These are phyloP conservation scores for Drosophila funebris DNA, from an alignment of 1,140 invertebrate genomes.

Conservation along the genomic window DNA sequence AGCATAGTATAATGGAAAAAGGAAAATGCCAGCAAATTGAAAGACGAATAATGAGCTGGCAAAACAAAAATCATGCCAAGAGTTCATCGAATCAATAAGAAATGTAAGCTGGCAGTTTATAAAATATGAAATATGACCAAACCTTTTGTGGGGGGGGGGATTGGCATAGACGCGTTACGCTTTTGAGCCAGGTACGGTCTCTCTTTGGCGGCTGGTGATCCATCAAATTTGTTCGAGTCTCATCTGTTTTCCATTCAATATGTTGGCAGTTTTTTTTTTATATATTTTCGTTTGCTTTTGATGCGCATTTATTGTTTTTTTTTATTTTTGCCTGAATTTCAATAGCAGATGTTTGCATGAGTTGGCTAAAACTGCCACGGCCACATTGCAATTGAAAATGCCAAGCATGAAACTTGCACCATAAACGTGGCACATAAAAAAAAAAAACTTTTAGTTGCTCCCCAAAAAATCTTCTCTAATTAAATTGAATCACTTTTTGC, in stretches of 20 bases:
- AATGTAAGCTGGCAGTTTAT: slow-evolving; percentile 73
- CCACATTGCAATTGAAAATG: slow-evolving; percentile 42
- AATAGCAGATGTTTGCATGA: slow-evolving; percentile 42
- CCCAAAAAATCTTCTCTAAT: slow-evolving; percentile 70
- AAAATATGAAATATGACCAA: slow-evolving; percentile 69
- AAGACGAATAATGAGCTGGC: slow-evolving; percentile 78
- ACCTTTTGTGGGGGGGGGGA: slow-evolving; percentile 16
- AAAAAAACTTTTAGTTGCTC: slow-evolving; percentile 32
- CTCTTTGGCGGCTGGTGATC: slow-evolving; percentile 53
- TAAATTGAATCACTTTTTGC: slow-evolving; percentile 72
- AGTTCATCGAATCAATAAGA: slow-evolving; percentile 68
- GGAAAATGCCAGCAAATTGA: slow-evolving; percentile 67
- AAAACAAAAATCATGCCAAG: slow-evolving; percentile 78
- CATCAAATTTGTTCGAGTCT: slow-evolving; percentile 61
- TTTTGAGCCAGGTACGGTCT: not conserved
- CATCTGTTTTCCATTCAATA: slow-evolving; percentile 71
- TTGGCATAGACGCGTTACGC: not conserved
- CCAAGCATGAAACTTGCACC: slow-evolving; percentile 47
- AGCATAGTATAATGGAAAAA: slow-evolving; percentile 29
- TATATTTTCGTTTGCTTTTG: no score
- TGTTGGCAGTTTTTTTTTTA: slow-evolving; percentile 27
- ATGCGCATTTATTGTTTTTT: slow-evolving; percentile 27
- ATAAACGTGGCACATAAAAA: slow-evolving; percentile 71
- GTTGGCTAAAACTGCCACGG: slow-evolving; percentile 10
- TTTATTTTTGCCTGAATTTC: slow-evolving; percentile 26